Percentiles rank a stretch among this genome's conserved stretches.
Conservation (phyloP, 2,113 vertebrate species). For the Cinclus cinclus region DNA sequence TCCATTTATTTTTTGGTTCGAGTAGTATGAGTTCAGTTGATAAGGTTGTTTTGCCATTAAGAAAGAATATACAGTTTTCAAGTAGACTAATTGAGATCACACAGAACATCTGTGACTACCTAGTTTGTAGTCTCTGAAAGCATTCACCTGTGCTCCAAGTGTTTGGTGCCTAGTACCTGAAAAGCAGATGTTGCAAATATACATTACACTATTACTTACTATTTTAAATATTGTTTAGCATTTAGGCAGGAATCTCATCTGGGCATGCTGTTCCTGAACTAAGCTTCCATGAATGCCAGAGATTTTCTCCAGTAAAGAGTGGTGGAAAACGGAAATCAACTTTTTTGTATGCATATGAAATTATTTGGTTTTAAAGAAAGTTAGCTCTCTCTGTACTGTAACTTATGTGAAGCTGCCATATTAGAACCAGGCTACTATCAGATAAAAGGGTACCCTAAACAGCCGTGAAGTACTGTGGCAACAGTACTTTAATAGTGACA, state of each 20-base stretch:
- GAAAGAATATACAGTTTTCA: background rate
- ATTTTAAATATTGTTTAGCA: background rate
- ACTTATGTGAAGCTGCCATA: background rate
- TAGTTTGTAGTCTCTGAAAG: slow-evolving; percentile 9
- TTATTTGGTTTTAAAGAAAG: background rate
- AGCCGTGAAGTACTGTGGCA: background rate
- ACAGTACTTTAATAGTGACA: background rate
- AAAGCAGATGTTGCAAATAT: background rate
- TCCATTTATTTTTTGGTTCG: slow-evolving; percentile 1
- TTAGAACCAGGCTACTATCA: background rate
- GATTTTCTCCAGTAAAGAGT: background rate
- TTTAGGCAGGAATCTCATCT: background rate
- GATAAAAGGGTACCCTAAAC: background rate
- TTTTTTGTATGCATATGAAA: background rate
- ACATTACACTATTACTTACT: background rate
- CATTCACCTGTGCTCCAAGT: background rate
- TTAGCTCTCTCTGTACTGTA: background rate
- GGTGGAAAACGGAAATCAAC: background rate
- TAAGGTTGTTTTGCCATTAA: background rate
- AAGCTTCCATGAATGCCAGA: background rate
- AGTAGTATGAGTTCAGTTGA: background rate
- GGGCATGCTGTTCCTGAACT: background rate
- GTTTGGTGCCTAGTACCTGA: background rate
- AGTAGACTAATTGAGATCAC: background rate
- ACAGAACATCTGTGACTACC: background rate